These are phyloP conservation scores for Leucoptera coffeella DNA, from an alignment of 2,888 invertebrate species.

Conservation along the genomic window DNA sequence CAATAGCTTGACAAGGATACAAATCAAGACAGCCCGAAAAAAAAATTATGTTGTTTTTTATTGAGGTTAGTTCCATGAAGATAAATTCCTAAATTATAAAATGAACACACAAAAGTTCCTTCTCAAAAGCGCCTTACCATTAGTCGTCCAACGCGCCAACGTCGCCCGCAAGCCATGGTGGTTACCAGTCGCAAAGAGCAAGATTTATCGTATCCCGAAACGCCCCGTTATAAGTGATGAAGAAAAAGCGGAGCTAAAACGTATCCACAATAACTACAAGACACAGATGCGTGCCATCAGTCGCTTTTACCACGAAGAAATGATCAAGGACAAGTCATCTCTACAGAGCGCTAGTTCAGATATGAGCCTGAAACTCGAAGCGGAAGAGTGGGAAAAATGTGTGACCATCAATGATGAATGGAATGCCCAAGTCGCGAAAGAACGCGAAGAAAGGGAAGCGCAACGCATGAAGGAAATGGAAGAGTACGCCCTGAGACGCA, in stretches of 20 bases:
- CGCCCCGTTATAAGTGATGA: conserved; percentile 54
- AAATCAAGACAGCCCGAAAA: too few relatives aligned
- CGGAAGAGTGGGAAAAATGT: conserved; percentile 59
- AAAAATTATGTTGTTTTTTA: too few relatives aligned
- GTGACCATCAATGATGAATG: conserved; percentile 60
- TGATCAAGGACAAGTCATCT: conserved; percentile 37
- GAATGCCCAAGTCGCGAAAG: conserved; percentile 58
- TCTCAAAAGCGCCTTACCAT: conserved; percentile 22
- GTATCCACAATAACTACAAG: conserved; percentile 67
- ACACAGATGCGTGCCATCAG: conserved; percentile 53
- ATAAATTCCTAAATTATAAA: conserved; percentile 4
- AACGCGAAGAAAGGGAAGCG: conserved; percentile 53
- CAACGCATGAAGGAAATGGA: conserved; percentile 38
- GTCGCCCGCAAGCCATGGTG: conserved; percentile 69
- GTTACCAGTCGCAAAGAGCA: conserved; percentile 74
- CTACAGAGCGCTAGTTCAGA: conserved; percentile 49
- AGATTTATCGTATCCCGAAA: conserved; percentile 65
- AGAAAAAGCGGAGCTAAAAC: conserved; percentile 58
- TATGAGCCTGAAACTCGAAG: conserved; percentile 48
- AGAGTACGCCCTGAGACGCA: conserved; percentile 31
- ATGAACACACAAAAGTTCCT: conserved; percentile 16
- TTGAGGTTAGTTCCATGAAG: too few relatives aligned
- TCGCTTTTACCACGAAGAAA: conserved; percentile 46
- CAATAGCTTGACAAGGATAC: too few relatives aligned
- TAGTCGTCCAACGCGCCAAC: conserved; percentile 23